These are phyloP conservation scores for Hippocampus guttulatus DNA, from an alignment of 2,113 vertebrate genomes.

Conservation along the genomic window DNA sequence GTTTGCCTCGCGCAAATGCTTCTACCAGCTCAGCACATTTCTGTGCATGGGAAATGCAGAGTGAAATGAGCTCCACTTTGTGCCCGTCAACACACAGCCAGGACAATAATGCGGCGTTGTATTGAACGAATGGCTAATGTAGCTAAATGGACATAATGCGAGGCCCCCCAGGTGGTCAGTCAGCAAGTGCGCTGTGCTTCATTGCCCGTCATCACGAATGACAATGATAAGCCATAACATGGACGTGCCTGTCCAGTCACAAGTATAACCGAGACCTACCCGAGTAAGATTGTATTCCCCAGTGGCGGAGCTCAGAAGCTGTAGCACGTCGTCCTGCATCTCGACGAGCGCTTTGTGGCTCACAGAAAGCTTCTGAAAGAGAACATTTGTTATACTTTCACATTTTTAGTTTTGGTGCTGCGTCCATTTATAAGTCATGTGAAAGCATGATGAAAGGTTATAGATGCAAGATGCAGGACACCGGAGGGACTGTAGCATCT, in stretches of 20 bases:
- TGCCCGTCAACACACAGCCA: slow-evolving; percentile 47
- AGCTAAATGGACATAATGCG: slow-evolving; percentile 51
- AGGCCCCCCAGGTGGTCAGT: slow-evolving; percentile 54
- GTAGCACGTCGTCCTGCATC: slow-evolving; percentile 88
- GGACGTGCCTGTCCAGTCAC: not conserved
- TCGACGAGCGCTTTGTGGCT: slow-evolving; percentile 96
- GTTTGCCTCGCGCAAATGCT: slow-evolving; percentile 36
- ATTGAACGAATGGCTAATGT: slow-evolving; percentile 57
- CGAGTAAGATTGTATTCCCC: slow-evolving; percentile 80
- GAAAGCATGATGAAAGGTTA: slow-evolving; percentile 6
- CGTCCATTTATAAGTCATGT: slow-evolving; percentile 6
- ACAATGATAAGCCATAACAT: not conserved
- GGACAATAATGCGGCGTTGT: slow-evolving; percentile 42
- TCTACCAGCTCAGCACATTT: slow-evolving; percentile 57
- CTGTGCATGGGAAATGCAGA: slow-evolving; percentile 29
- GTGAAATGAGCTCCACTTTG: slow-evolving; percentile 57
- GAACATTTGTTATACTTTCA: slow-evolving; percentile 4
- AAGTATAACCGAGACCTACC: slow-evolving; percentile 64
- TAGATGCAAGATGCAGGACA: slow-evolving; percentile 11
- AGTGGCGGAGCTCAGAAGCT: slow-evolving; percentile 81
- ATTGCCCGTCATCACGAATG: slow-evolving; percentile 31
- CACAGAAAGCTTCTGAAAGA: slow-evolving; percentile 87
- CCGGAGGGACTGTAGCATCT: slow-evolving; percentile 3
- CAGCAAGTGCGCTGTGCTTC: slow-evolving; percentile 48
- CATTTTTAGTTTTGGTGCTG: not conserved